phyloP scores from a whole-genome alignment of 2,113 vertebrate species.

The Zosterops lateralis region DNA sequence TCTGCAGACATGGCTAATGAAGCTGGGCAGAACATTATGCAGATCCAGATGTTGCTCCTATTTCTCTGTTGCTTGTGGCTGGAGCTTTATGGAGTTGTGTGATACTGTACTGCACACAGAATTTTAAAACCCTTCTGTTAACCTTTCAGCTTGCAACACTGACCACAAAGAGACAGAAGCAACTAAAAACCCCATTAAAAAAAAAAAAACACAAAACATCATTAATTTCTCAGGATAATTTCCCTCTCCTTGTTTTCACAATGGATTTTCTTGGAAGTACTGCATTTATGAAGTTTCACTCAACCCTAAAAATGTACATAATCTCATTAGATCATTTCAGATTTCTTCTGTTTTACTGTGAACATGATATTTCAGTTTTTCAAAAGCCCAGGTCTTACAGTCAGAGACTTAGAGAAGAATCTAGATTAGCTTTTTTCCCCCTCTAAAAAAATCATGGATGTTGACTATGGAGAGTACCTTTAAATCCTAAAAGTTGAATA shows the following conservation, averaged over 20 bases:
- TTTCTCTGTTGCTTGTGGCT: background rate
- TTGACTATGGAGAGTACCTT: background rate
- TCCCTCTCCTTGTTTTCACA: background rate
- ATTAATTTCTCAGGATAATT: background rate
- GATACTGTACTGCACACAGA: background rate
- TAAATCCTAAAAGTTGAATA: background rate
- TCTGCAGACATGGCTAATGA: background rate
- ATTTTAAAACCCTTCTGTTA: background rate
- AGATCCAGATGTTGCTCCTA: background rate
- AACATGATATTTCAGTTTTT: background rate
- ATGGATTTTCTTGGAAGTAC: background rate
- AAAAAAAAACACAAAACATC: background rate
- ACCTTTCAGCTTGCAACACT: background rate
- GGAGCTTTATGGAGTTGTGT: background rate
- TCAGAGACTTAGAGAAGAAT: background rate
- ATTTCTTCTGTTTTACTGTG: background rate
- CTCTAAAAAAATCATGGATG: background rate
- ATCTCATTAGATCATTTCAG: background rate
- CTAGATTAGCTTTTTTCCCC: accelerated
- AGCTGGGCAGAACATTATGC: background rate
- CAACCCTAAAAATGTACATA: background rate
- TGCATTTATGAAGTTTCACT: background rate
- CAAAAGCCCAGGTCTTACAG: background rate
- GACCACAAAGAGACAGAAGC: background rate
- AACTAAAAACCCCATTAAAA: background rate